These are phyloP conservation scores for Cephus pulcher DNA, from an alignment of 2,888 invertebrate species.

Conservation along the genomic window DNA sequence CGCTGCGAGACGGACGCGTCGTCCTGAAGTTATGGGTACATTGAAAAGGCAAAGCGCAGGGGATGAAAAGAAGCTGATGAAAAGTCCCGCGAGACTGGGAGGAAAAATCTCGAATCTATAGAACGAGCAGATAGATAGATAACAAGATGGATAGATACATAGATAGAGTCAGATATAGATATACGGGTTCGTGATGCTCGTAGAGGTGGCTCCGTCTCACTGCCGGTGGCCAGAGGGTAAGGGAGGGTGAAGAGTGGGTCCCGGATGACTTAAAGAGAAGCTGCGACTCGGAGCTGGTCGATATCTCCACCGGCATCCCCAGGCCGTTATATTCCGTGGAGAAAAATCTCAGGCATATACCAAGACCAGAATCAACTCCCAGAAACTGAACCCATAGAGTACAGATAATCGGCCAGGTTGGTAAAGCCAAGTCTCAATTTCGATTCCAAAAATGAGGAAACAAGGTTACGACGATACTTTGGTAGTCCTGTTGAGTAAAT, in stretches of 20 bases:
- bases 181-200: slow-evolving; percentile 26
- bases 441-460: too few relatives aligned
- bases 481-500: too few relatives aligned
- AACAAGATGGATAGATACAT: slow-evolving; percentile 1
- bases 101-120: background rate
- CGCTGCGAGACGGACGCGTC: too few relatives aligned
- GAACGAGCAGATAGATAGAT: background rate
- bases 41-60: too few relatives aligned
- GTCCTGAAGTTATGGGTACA: too few relatives aligned
- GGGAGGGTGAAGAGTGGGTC: slow-evolving; percentile 25
- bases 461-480: too few relatives aligned
- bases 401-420: too few relatives aligned
- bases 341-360: too few relatives aligned
- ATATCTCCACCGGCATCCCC: slow-evolving; percentile 44
- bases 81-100: background rate
- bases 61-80: background rate
- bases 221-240: slow-evolving; percentile 19
- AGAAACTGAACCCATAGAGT: too few relatives aligned
- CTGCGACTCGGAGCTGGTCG: slow-evolving; percentile 61
- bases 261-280: slow-evolving; percentile 64
- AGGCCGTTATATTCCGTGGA: too few relatives aligned
- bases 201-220: slow-evolving; percentile 7
- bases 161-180: slow-evolving; percentile 1
- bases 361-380: too few relatives aligned
- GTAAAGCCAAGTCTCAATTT: too few relatives aligned